phyloP scores from a whole-genome alignment of 1,140 invertebrate genomes.

The Rhagoletis pomonella region DNA sequence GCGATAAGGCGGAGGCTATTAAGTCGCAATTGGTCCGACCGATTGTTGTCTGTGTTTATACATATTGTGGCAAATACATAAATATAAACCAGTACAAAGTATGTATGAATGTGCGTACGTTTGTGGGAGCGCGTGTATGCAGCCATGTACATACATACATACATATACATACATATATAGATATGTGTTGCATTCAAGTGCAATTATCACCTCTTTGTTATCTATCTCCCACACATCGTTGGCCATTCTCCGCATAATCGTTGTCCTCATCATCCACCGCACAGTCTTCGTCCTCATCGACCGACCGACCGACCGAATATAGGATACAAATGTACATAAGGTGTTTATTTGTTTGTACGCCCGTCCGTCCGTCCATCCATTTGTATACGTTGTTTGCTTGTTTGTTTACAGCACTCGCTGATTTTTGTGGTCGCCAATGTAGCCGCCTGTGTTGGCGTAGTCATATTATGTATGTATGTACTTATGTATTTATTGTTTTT shows the following conservation, averaged over 20 bases:
- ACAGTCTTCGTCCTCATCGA: neutral
- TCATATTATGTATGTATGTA: neutral
- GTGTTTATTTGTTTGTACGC: constrained; percentile 26
- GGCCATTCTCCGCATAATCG: constrained; percentile 9
- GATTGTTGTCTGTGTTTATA: neutral
- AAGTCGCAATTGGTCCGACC: constrained; percentile 24
- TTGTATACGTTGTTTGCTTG: neutral
- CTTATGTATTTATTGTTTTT: neutral
- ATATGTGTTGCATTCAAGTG: constrained; percentile 46
- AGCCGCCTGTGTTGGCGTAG: constrained; percentile 37
- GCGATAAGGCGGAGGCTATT: constrained; percentile 47
- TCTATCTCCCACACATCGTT: constrained; percentile 52
- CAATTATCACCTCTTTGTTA: constrained; percentile 59
- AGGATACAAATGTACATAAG: neutral
- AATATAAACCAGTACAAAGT: neutral
- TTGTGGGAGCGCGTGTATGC: neutral
- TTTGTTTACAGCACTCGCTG: constrained; percentile 23
- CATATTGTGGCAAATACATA: neutral
- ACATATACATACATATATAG: neutral
- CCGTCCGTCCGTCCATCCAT: neutral
- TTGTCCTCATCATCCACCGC: neutral
- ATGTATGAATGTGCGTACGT: neutral
- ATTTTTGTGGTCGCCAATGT: constrained; percentile 41
- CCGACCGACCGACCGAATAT: neutral
- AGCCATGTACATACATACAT: neutral